Conservation (phyloP, 2,888 invertebrate genomes). For the Pseudolycoriella hygida region DNA sequence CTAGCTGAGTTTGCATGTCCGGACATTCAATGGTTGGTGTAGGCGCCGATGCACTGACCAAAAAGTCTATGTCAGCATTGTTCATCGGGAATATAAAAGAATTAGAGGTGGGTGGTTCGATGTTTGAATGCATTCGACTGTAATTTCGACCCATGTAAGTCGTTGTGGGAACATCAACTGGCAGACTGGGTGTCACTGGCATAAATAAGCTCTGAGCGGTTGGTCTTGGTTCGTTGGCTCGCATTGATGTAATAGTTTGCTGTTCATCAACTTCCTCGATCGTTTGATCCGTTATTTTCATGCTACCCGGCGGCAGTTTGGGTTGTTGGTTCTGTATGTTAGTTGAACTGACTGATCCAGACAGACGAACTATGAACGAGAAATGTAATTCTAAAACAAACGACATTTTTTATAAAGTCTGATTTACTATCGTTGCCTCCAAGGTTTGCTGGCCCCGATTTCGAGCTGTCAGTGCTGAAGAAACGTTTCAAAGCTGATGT, state of each 20-base stretch:
- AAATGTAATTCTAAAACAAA: neutral
- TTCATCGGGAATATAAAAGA: conserved; percentile 21
- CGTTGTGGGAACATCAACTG: conserved; percentile 41
- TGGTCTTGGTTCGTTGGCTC: conserved; percentile 37
- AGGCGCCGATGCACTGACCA: conserved; percentile 24
- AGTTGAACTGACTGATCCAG: neutral
- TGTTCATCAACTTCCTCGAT: conserved; percentile 70
- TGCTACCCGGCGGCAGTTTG: conserved; percentile 30
- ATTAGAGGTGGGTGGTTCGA: conserved; percentile 15
- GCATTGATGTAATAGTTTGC: conserved; percentile 58
- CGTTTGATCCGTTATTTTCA: conserved; percentile 51
- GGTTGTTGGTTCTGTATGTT: neutral
- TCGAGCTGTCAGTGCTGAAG: conserved; percentile 48
- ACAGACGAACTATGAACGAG: neutral
- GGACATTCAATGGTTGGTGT: conserved; percentile 1
- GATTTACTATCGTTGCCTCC: too few species aligned
- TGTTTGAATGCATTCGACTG: conserved; percentile 21
- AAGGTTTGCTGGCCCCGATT: conserved; percentile 27
- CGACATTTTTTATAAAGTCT: neutral
- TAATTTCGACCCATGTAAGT: conserved; percentile 17
- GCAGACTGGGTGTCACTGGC: conserved; percentile 39
- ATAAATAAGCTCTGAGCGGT: conserved; percentile 45
- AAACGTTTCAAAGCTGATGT: conserved; percentile 59
- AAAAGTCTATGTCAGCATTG: conserved; percentile 20
- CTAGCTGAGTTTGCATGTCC: too few species aligned